A percentile compares a stretch with the other conserved stretches of the same genome.
phyloP scores from a whole-genome alignment of 2,113 vertebrate species.

The Ascaphus truei region DNA sequence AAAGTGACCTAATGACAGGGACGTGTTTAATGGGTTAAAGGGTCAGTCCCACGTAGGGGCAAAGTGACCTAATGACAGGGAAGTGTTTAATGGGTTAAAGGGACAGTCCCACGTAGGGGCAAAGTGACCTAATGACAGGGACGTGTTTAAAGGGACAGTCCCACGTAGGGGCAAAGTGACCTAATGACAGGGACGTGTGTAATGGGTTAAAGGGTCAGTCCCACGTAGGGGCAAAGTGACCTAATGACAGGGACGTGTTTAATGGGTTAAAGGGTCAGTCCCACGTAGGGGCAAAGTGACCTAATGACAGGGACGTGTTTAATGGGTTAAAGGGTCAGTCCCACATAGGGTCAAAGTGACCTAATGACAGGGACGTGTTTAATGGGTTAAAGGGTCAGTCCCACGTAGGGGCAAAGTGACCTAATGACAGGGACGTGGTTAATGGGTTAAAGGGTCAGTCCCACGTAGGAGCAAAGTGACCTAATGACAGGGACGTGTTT shows the following conservation, averaged over 20 bases:
- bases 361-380: too few species aligned
- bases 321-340: too few species aligned
- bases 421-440: background rate
- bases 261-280: background rate
- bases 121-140: background rate
- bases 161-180: too few species aligned
- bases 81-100: too few species aligned
- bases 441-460: slow-evolving; percentile 24
- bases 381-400: too few species aligned
- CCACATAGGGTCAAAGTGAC: too few species aligned
- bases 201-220: too few species aligned
- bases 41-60: too few species aligned
- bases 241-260: background rate
- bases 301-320: background rate
- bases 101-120: background rate
- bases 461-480: too few species aligned
- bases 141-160: slow-evolving; percentile 18
- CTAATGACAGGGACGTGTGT: too few species aligned
- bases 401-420: background rate
- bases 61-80: too few species aligned
- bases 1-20: background rate
- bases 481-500: too few species aligned
- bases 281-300: background rate
- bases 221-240: background rate
- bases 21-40: background rate